Evolutionary conservation across 1,140 invertebrate genomes (phyloP).

Genomic region (Magallana ariakensis): DNA sequence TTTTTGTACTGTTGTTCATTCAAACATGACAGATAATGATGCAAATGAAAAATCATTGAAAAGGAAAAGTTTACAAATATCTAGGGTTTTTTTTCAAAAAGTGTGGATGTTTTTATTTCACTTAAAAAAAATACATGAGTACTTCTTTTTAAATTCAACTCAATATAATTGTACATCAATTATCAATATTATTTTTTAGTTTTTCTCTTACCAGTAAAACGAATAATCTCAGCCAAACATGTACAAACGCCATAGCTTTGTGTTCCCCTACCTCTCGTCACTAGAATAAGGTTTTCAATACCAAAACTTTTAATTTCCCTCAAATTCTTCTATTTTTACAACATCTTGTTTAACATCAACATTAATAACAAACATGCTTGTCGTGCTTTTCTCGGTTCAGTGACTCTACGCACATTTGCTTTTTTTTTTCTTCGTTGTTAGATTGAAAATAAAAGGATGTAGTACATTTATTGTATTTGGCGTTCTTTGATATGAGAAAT

Average conservation of each 20-base stretch:
- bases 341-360: conserved; percentile 37
- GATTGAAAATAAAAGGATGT: not conserved
- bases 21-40: too few relatives aligned
- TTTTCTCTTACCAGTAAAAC: not conserved
- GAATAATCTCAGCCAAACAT: not conserved
- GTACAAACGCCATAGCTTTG: not conserved
- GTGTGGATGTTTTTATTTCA: too few relatives aligned
- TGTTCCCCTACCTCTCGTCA: not conserved
- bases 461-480: not conserved
- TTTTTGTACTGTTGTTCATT: too few relatives aligned
- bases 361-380: conserved; percentile 18
- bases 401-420: not conserved
- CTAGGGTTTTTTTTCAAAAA: too few relatives aligned
- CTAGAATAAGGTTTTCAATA: not conserved
- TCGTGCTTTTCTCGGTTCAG: not conserved
- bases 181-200: too few relatives aligned
- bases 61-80: too few relatives aligned
- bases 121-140: too few relatives aligned
- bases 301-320: not conserved
- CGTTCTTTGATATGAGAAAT: not conserved
- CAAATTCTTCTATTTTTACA: conserved; percentile 24
- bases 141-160: too few relatives aligned
- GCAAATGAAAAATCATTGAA: too few relatives aligned
- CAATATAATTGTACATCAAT: too few relatives aligned
- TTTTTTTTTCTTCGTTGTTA: not conserved